A percentile compares a stretch with the other conserved stretches of the same genome.
These are phyloP conservation scores for Globodera ellingtonae DNA, from an alignment of 1,140 invertebrate species.

Conservation along the genomic window DNA sequence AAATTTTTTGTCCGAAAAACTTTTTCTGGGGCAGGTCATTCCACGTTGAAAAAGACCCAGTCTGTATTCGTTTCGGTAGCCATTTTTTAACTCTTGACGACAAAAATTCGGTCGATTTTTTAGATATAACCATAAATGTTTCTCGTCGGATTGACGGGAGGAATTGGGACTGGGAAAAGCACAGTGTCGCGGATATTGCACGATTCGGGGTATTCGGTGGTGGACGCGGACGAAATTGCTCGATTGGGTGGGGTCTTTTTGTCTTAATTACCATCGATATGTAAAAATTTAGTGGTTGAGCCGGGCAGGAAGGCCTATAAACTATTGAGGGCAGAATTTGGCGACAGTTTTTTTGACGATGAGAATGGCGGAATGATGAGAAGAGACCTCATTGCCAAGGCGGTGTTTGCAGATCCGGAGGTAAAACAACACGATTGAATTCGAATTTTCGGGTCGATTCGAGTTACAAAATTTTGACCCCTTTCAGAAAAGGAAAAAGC, in stretches of 20 bases:
- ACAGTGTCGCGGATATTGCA: slow-evolving; percentile 17
- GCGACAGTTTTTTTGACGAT: slow-evolving; percentile 13
- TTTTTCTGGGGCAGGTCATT: too few relatives aligned
- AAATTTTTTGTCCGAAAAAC: too few relatives aligned
- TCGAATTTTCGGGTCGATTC: neutral
- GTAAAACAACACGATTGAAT: neutral
- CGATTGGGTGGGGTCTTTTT: neutral
- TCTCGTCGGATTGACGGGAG: slow-evolving; percentile 21
- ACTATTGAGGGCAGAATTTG: slow-evolving; percentile 16
- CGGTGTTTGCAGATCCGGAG: slow-evolving; percentile 14
- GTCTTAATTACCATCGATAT: neutral
- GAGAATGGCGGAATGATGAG: neutral
- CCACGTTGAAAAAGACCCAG: too few relatives aligned
- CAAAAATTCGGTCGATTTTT: slow-evolving; percentile 4
- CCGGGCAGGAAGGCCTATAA: slow-evolving; percentile 19
- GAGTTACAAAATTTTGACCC: slow-evolving; percentile 1
- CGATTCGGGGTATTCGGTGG: slow-evolving; percentile 1
- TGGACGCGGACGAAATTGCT: slow-evolving; percentile 29
- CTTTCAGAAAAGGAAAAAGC: slow-evolving; percentile 7
- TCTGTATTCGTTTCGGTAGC: too few relatives aligned
- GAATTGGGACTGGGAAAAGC: slow-evolving; percentile 27
- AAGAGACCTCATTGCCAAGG: slow-evolving; percentile 1
- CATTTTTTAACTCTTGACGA: too few relatives aligned
- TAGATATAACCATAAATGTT: neutral
- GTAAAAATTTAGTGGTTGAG: slow-evolving; percentile 15